Evolutionary conservation across 2,113 vertebrate genomes (phyloP).

Genomic region (Paradoxurus hermaphroditus): DNA sequence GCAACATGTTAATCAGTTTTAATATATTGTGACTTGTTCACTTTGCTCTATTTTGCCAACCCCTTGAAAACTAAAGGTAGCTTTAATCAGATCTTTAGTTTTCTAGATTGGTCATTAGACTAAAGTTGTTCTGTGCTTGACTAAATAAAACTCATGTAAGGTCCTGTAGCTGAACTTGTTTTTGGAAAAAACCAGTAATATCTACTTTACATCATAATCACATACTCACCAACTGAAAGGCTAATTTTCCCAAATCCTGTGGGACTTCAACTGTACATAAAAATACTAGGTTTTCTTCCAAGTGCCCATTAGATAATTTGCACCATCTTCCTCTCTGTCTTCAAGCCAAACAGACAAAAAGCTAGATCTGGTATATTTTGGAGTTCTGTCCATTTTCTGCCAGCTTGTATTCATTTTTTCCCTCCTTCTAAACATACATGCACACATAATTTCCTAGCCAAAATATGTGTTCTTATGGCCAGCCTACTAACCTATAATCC

Average conservation of each 20-base stretch:
- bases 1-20: background rate
- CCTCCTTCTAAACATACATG: background rate
- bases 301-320: background rate
- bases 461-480: background rate
- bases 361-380: background rate
- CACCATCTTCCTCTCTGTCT: background rate
- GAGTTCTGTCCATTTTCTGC: background rate
- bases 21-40: background rate
- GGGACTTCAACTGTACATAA: background rate
- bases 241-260: background rate
- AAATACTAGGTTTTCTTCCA: conserved; percentile 20
- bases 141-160: conserved; percentile 24
- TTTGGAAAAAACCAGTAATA: background rate
- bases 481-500: background rate
- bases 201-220: background rate
- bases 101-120: background rate
- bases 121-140: background rate
- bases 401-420: conserved; percentile 24
- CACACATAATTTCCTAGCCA: background rate
- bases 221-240: background rate
- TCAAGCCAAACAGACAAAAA: background rate
- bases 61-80: background rate
- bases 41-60: background rate
- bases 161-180: background rate
- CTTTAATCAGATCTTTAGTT: conserved; percentile 19